Evolutionary conservation across 2,113 vertebrate genomes (phyloP).

Genomic region (Cavia aperea): DNA sequence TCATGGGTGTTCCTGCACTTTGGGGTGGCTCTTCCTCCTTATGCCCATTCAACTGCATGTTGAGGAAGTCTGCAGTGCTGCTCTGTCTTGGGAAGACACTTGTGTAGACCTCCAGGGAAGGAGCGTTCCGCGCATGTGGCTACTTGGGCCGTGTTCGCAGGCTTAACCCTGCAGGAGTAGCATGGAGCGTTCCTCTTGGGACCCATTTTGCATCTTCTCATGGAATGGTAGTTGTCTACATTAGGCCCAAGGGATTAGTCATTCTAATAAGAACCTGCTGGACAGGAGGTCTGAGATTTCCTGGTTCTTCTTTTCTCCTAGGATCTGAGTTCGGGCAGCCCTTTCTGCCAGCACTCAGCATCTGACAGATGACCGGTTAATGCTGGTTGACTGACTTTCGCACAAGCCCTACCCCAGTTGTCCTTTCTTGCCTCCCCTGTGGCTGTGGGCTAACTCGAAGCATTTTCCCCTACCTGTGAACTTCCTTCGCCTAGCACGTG

Average conservation of each 20-base stretch:
- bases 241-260: too few relatives aligned
- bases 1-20: neutral
- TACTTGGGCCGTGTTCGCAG: fast-evolving
- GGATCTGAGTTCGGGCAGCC: neutral
- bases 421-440: neutral
- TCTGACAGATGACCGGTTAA: fast-evolving
- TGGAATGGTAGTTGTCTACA: neutral
- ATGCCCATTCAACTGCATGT: fast-evolving
- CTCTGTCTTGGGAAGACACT: neutral
- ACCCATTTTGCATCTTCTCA: fast-evolving
- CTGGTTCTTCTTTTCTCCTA: neutral
- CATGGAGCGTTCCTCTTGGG: too few relatives aligned
- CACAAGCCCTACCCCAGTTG: too few relatives aligned
- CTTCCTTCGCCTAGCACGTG: neutral
- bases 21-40: neutral
- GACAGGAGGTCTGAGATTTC: neutral
- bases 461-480: neutral
- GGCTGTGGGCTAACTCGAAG: neutral
- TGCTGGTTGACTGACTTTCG: neutral
- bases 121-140: too few relatives aligned
- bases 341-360: neutral
- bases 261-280: neutral
- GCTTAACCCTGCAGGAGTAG: fast-evolving
- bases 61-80: fast-evolving
- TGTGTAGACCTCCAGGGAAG: neutral